These are phyloP conservation scores for Meiosimyza decipiens DNA, from an alignment of 2,888 invertebrate genomes.

Conservation along the genomic window DNA sequence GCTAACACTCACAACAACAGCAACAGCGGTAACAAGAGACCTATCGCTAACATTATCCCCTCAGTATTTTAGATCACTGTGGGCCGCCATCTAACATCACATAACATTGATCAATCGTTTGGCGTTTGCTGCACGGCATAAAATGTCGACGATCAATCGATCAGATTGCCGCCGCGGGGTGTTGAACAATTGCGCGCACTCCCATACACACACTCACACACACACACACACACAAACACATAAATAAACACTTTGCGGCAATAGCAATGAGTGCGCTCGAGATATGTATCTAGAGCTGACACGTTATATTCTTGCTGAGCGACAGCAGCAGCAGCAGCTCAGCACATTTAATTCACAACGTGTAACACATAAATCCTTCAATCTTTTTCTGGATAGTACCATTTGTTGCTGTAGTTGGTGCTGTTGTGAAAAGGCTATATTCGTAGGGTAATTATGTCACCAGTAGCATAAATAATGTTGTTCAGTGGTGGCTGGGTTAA, in stretches of 20 bases:
- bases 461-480: conserved; percentile 28
- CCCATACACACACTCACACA: too few relatives aligned
- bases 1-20: too few relatives aligned
- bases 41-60: too few relatives aligned
- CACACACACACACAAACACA: too few relatives aligned
- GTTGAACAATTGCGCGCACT: conserved; percentile 31
- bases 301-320: neutral
- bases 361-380: conserved; percentile 33
- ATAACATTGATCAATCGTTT: conserved; percentile 31
- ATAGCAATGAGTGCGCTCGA: too few relatives aligned
- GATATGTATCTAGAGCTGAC: too few relatives aligned
- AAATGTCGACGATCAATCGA: conserved; percentile 35
- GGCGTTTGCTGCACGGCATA: conserved; percentile 11
- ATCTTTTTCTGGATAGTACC: neutral
- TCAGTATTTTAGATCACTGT: conserved; percentile 4
- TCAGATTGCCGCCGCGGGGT: conserved; percentile 34
- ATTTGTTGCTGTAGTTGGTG: neutral
- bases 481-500: neutral
- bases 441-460: conserved; percentile 28
- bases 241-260: too few relatives aligned
- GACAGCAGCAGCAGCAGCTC: too few relatives aligned
- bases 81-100: conserved; percentile 15
- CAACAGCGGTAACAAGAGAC: too few relatives aligned
- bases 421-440: neutral
- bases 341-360: conserved; percentile 32